Evolutionary conservation across 2,888 invertebrate species (phyloP).

Genomic region (Chloromyia formosa): DNA sequence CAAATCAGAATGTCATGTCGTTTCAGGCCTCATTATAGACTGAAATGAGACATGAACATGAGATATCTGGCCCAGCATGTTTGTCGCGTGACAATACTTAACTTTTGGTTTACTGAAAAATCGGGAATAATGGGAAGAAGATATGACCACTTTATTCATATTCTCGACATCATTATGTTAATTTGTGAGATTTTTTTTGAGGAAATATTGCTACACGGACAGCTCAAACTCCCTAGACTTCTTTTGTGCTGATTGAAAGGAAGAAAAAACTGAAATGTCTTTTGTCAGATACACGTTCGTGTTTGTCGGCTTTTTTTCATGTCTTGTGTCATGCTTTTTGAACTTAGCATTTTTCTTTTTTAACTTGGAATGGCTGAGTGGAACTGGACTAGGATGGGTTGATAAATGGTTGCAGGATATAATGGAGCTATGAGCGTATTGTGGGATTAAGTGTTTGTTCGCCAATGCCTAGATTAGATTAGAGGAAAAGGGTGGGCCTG

Average conservation of each 20-base stretch:
- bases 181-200: background rate
- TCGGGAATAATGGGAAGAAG: background rate
- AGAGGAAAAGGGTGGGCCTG: no score
- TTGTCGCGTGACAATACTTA: no score
- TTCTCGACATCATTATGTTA: constrained; percentile 1
- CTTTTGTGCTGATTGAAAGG: no score
- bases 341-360: background rate
- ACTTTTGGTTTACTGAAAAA: no score
- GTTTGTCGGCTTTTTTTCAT: background rate
- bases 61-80: background rate
- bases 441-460: no score
- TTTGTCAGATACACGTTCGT: background rate
- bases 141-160: constrained; percentile 3
- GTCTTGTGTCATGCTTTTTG: background rate
- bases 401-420: no score
- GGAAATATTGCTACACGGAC: background rate
- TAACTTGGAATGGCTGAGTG: no score
- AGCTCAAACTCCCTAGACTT: background rate
- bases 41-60: background rate
- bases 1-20: background rate
- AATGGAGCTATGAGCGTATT: no score
- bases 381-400: no score
- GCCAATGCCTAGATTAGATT: no score
- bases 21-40: background rate
- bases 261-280: background rate